A percentile compares a stretch with the other conserved stretches of the same genome.
Evolutionary conservation across 2,797 vertebrate genomes (phyloP).

Genomic region (Danio albolineatus): DNA sequence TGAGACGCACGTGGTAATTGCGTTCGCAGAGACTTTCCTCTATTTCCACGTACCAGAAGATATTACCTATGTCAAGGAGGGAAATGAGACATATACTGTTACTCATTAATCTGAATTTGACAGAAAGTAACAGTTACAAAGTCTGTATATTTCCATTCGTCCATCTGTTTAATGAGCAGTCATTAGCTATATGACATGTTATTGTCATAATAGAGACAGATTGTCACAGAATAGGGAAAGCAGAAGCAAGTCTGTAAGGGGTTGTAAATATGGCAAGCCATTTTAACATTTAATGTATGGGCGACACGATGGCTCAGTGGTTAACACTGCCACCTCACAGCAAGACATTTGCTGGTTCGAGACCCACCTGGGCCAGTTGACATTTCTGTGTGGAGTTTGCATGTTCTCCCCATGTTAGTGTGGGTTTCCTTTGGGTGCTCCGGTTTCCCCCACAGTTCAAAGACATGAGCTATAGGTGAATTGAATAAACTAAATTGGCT

Average conservation of each 20-base stretch:
- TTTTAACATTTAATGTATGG: too few relatives aligned
- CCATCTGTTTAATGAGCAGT: constrained; percentile 22
- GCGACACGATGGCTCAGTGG: too few relatives aligned
- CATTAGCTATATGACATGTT: constrained; percentile 1
- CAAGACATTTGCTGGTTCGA: too few relatives aligned
- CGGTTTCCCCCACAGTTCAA: too few relatives aligned
- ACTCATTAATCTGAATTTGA: constrained; percentile 31
- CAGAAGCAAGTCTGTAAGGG: constrained; percentile 17
- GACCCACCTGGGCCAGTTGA: too few relatives aligned
- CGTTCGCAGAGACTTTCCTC: constrained; percentile 13
- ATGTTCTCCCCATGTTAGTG: too few relatives aligned
- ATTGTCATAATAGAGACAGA: constrained; percentile 14
- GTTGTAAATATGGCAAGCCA: too few relatives aligned
- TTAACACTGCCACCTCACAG: too few relatives aligned
- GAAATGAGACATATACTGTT: constrained; percentile 18
- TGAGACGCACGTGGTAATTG: constrained; percentile 23
- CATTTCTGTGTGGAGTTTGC: too few relatives aligned
- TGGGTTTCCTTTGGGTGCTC: too few relatives aligned
- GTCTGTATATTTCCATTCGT: constrained; percentile 9
- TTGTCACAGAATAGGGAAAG: constrained; percentile 14
- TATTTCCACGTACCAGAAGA: neutral
- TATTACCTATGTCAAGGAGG: constrained; percentile 26
- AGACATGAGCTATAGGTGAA: too few relatives aligned
- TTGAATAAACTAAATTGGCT: too few relatives aligned
- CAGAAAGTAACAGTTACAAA: constrained; percentile 8